phyloP scores from a whole-genome alignment of 2,797 vertebrate genomes.

The Chaetophractus vellerosus region DNA sequence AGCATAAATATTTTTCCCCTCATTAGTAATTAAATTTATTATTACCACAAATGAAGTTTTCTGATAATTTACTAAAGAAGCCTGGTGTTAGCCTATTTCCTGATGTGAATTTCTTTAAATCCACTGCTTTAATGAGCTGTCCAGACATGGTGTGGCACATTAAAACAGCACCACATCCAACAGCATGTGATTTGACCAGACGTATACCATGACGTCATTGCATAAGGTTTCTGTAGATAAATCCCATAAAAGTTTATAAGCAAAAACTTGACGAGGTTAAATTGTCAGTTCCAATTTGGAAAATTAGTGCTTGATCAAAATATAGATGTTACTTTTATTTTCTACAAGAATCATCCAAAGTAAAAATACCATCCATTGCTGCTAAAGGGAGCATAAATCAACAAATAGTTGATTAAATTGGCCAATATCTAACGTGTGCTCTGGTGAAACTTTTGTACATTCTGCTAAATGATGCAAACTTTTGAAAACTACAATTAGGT shows the following conservation, averaged over 20 bases:
- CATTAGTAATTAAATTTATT: constrained; percentile 32
- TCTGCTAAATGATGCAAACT: not conserved
- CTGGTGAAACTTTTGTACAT: not conserved
- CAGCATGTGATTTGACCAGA: not conserved
- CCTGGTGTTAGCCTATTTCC: not conserved
- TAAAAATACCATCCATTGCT: constrained; percentile 32
- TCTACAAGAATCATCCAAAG: constrained; percentile 62
- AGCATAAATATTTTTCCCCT: not conserved
- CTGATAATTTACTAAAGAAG: not conserved
- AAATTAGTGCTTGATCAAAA: constrained; percentile 59
- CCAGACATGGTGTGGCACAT: not conserved
- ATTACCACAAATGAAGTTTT: not conserved
- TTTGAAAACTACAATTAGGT: constrained; percentile 22
- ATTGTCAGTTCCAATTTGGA: constrained; percentile 45
- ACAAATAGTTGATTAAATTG: not conserved
- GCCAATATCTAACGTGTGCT: not conserved
- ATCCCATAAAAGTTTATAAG: constrained; percentile 58
- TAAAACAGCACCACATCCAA: not conserved
- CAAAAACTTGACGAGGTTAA: constrained; percentile 66
- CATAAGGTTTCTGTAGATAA: constrained; percentile 27
- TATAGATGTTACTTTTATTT: constrained; percentile 44
- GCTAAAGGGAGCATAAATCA: not conserved
- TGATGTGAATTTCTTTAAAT: constrained; percentile 20
- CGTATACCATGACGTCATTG: constrained; percentile 26
- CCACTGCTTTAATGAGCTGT: not conserved